Evolutionary conservation across 30 jellyfish, hydroid and myxozoan genomes (phyloP).

Genomic region (Chrysaora quinquecirrha): DNA sequence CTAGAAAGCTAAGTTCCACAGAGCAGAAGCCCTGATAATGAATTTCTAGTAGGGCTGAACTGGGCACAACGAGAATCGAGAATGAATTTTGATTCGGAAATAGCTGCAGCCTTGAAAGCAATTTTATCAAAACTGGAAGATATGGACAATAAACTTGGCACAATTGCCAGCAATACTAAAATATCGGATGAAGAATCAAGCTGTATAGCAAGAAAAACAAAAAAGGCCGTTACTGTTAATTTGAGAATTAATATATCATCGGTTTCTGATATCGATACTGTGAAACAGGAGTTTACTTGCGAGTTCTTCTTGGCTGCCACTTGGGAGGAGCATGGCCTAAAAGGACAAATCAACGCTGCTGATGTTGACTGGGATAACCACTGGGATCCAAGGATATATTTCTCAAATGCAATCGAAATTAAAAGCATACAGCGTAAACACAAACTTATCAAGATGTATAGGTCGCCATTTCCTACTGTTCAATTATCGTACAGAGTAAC

Average conservation of each 20-base stretch:
- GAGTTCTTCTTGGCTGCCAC: conserved; percentile 90
- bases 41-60: too few relatives aligned
- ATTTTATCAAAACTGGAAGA: conserved; percentile 20
- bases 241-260: conserved; percentile 72
- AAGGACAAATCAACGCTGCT: conserved; percentile 27
- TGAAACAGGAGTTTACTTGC: conserved; percentile 82
- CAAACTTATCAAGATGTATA: conserved; percentile 41
- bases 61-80: not conserved
- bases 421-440: conserved; percentile 74
- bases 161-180: conserved; percentile 45
- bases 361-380: conserved; percentile 68
- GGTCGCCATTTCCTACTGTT: conserved; percentile 40
- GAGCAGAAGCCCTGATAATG: too few relatives aligned
- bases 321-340: conserved; percentile 79
- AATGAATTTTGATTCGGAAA: not conserved
- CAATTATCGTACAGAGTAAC: conserved; percentile 87
- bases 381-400: conserved; percentile 92
- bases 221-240: conserved; percentile 51
- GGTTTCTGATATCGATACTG: conserved; percentile 79
- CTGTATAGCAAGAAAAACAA: conserved; percentile 26
- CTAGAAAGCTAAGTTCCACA: too few relatives aligned
- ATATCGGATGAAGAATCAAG: conserved; percentile 42
- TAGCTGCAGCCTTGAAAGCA: conserved; percentile 8
- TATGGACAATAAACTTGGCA: conserved; percentile 39
- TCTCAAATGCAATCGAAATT: conserved; percentile 84